Percentiles rank a stretch among this genome's conserved stretches.
phyloP scores from a whole-genome alignment of 2,113 vertebrate species.

The Phyllostomus hastatus region DNA sequence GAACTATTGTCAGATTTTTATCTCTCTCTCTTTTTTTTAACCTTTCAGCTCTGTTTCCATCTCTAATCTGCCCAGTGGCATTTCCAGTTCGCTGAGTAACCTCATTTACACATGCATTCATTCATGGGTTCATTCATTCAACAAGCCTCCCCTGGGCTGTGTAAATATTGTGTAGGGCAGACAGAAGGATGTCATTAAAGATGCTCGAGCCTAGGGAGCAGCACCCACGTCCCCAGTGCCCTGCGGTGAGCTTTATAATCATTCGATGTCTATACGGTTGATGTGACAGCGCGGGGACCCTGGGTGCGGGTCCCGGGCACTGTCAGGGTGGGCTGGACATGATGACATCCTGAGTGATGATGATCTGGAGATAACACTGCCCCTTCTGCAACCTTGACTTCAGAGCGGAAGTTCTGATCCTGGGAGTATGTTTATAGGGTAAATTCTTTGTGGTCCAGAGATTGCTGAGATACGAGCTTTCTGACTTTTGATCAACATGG shows the following conservation, averaged over 20 bases:
- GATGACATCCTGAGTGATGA: neutral
- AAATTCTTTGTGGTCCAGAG: neutral
- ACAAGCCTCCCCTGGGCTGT: neutral
- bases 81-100: neutral
- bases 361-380: too few relatives aligned
- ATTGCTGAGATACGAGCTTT: neutral
- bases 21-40: neutral
- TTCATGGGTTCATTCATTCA: neutral
- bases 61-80: neutral
- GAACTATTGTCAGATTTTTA: neutral
- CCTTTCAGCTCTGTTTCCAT: neutral
- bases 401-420: accelerated
- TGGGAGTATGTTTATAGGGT: neutral
- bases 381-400: neutral
- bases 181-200: neutral
- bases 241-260: accelerated
- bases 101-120: neutral
- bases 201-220: neutral
- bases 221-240: accelerated
- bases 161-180: neutral
- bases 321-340: accelerated
- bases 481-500: neutral
- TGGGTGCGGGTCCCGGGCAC: accelerated
- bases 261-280: accelerated
- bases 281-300: accelerated